Percentiles rank a stretch among this genome's conserved stretches.
phyloP scores from a whole-genome alignment of 2,888 invertebrate species.

The Brachyopa scutellaris region DNA sequence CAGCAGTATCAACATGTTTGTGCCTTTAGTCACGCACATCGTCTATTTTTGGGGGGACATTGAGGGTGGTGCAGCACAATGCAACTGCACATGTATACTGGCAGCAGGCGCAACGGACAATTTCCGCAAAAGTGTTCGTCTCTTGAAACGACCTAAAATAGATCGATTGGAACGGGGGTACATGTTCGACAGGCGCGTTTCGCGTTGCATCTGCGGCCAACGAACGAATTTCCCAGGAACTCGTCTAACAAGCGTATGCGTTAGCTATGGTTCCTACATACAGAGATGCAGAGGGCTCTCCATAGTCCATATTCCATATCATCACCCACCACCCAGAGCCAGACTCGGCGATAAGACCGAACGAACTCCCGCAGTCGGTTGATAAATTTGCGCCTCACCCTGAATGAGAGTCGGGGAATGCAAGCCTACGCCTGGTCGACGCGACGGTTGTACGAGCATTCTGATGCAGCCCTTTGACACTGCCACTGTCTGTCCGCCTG shows the following conservation, averaged over 20 bases:
- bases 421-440: not conserved
- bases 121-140: slow-evolving; percentile 67
- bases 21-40: slow-evolving; percentile 70
- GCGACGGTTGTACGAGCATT: not conserved
- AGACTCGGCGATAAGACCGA: slow-evolving; percentile 56
- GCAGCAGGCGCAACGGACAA: slow-evolving; percentile 53
- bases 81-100: slow-evolving; percentile 52
- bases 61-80: slow-evolving; percentile 24
- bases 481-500: slow-evolving; percentile 28
- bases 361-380: slow-evolving; percentile 50
- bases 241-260: slow-evolving; percentile 5
- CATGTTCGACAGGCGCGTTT: slow-evolving; percentile 65
- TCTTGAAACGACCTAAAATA: slow-evolving; percentile 55
- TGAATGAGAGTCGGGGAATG: slow-evolving; percentile 42
- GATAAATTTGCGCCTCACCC: slow-evolving; percentile 54
- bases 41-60: slow-evolving; percentile 65
- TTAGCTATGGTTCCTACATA: not conserved
- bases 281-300: not conserved
- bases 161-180: slow-evolving; percentile 67
- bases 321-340: slow-evolving; percentile 24
- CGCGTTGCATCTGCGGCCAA: slow-evolving; percentile 70
- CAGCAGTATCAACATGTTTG: slow-evolving; percentile 47
- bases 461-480: slow-evolving; percentile 61
- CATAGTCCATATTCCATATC: slow-evolving; percentile 19
- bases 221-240: slow-evolving; percentile 51